A percentile compares a stretch with the other conserved stretches of the same genome.
Conservation (phyloP, 2,797 vertebrate species). For the Myotis planiceps region DNA sequence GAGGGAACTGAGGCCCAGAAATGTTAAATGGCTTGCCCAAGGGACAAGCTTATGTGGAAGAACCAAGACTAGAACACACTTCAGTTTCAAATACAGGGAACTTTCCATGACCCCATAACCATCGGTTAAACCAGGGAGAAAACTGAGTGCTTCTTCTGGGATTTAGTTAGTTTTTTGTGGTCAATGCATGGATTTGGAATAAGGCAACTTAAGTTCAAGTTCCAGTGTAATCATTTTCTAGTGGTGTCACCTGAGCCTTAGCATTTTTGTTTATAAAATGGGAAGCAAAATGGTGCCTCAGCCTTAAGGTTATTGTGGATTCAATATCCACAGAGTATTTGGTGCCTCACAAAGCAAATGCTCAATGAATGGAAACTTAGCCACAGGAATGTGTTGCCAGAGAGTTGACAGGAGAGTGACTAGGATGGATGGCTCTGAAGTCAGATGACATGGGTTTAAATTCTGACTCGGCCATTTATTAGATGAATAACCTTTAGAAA, state of each 20-base stretch:
- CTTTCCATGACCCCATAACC: not conserved
- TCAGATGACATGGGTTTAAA: not conserved
- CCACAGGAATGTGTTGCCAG: not conserved
- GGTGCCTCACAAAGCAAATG: not conserved
- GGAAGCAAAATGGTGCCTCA: not conserved
- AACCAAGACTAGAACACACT: not conserved
- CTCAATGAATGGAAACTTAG: not conserved
- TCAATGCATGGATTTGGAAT: not conserved
- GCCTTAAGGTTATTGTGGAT: not conserved
- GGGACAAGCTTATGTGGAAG: not conserved
- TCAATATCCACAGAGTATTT: not conserved
- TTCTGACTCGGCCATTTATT: not conserved
- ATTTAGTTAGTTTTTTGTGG: not conserved
- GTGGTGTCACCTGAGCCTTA: not conserved
- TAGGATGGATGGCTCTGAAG: not conserved
- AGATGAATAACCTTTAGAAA: not conserved
- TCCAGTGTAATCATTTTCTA: slow-evolving; percentile 13
- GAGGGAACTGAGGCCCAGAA: slow-evolving; percentile 24
- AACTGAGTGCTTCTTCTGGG: not conserved
- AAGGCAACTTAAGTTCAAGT: not conserved
- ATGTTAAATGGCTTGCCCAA: not conserved
- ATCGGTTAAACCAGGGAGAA: not conserved
- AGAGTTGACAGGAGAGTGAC: not conserved
- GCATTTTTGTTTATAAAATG: slow-evolving; percentile 29
- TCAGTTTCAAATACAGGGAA: not conserved